Evolutionary conservation across 2,113 vertebrate species (phyloP), one percentile per base, ranked within the genome.

Genomic region (Montifringilla adamsi): DNA sequence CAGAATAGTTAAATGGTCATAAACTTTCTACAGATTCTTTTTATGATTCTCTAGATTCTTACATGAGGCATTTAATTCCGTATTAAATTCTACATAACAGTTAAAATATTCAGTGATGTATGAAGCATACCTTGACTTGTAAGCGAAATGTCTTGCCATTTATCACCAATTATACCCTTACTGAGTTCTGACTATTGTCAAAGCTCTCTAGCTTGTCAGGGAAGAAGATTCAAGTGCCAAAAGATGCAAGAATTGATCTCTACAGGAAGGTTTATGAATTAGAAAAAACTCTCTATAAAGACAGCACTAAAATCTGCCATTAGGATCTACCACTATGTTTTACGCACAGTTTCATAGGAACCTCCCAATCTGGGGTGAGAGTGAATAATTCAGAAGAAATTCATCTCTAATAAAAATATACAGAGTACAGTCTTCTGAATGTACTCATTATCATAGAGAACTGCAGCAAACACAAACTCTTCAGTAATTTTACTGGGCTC

Each of bases 161-260:
- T 73, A 93, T 74, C 63, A 77, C 63, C 83, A 95, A 88, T 90
- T 94, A 88, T 20, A 31, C 26, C 72, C 46, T 76, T 90, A 94
- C 49, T 69, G 69, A 83, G 21, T 90, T 81, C 75, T 94, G 86
- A 86, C n/a, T 89, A 88, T 50, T 88, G 68, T 74, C 70, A 94
- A 86, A 70, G 50, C 43, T 84, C 93, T 88, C 63, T 35, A 49
- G n/a, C 59, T 80, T 86, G 43, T 70, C 74, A 91, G 41, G 16
- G 30, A 64, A 90, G 35, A 70, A 19, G 27, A 63, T 28, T 14
- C 22, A 84, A 63, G 22, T 55, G 22, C 11, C n/a, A 55, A 11
- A 55, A 55, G 49, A 67, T 39, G n/a, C 23, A 80, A 77, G 53
- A 53, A 39, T 10, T 58, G 33, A 66, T 80, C 17, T 72, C 49